A percentile compares a stretch with the other conserved stretches of the same genome.
phyloP scores from a whole-genome alignment of 2,888 invertebrate species.

The Meganola albula region DNA sequence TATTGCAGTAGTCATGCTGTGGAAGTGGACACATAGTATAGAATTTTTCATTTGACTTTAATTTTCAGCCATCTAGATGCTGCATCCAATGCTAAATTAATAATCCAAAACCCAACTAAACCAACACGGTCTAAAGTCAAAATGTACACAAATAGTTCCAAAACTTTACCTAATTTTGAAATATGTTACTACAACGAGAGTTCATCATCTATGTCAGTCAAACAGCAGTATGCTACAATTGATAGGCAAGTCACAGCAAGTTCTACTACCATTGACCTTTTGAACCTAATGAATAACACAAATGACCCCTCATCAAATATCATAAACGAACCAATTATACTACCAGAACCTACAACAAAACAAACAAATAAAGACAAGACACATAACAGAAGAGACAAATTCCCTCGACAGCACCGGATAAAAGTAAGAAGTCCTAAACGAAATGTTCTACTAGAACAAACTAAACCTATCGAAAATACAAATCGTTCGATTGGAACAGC shows the following conservation, averaged over 20 bases:
- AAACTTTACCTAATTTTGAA: conserved; percentile 31
- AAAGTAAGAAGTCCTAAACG: conserved; percentile 63
- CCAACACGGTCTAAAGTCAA: conserved; percentile 34
- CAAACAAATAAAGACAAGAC: conserved; percentile 32
- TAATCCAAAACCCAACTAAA: conserved; percentile 22
- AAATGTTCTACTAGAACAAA: conserved; percentile 31
- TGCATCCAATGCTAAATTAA: conserved; percentile 28
- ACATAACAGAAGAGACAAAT: conserved; percentile 37
- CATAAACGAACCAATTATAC: conserved; percentile 8
- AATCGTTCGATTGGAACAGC: conserved; percentile 30
- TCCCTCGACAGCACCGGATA: conserved; percentile 48
- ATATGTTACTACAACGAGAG: conserved; percentile 37
- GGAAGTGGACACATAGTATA: too few relatives aligned
- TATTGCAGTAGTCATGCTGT: too few relatives aligned
- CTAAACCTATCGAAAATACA: conserved; percentile 23
- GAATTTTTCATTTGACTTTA: not conserved
- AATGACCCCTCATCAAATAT: conserved; percentile 13
- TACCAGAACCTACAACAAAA: conserved; percentile 14
- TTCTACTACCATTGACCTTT: conserved; percentile 46
- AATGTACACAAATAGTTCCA: conserved; percentile 36
- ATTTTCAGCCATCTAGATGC: conserved; percentile 32
- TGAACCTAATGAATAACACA: conserved; percentile 17
- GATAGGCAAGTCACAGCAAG: conserved; percentile 52
- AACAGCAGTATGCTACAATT: conserved; percentile 19
- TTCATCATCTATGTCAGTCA: conserved; percentile 24